Evolutionary conservation across 92 coral and sea anemone species (phyloP), one percentile per base, ranked within the genome.

Genomic region (Galaxea fascicularis): DNA sequence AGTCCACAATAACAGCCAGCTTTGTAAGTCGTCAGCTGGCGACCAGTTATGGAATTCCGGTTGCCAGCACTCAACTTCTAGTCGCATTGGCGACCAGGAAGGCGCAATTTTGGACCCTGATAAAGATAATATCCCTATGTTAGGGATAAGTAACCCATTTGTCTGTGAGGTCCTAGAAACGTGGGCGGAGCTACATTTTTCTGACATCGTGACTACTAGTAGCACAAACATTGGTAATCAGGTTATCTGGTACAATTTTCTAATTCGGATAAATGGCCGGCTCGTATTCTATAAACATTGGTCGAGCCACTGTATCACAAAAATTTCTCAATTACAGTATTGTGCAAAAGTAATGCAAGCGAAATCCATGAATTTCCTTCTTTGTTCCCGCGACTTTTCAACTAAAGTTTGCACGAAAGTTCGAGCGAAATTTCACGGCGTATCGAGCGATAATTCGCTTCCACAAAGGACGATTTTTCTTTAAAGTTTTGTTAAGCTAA

Each of bases 101-200:
- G 16, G 65, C 25, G 22, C 15, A 11, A 28, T 52, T 53, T 74
- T 74, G 22, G 30, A 52, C 6, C 65, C 52, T 29, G 45, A 53
- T 44, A 72, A 72, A 72, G 77, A 45, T 29, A 57, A 72, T 21
- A 52, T 72, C 60, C 28, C 77, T 7, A 22, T 26, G 47, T 8
- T 51, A 25, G 25, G 65, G 41, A 22, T 74, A 3, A 18, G 21
- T 14, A 74, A 51, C 65, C 39, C 65, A 25, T 52, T 51, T 51
- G 15, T 51, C 41, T 28, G 45, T 28, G 77, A 39, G 35, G 39
- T 44, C 13, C 17, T 72, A n/a, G 77, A 72, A 72, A 25, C 66
- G 46, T 52, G 45, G 79, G 45, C 41, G 49, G 65, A 74, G 63
- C 16, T 74, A 29, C 45, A 74, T 51, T 74, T 53, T 27, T 35